Evolutionary conservation across 2,888 invertebrate species (phyloP).

Genomic region (Hermodice carunculata): DNA sequence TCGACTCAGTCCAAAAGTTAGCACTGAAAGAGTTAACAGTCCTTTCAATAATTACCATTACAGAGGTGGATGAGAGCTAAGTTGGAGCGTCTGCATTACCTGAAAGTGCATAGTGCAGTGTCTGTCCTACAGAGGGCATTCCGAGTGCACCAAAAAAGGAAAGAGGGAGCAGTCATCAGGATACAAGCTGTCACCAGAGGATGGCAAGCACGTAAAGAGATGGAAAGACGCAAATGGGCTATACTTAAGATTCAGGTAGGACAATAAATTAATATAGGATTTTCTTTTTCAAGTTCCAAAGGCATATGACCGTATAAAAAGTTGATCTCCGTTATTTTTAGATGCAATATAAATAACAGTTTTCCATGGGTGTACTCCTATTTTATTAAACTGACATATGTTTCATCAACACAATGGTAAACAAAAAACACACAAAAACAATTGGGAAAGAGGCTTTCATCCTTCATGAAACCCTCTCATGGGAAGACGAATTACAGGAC

Average conservation of each 20-base stretch:
- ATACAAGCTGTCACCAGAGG: slow-evolving; percentile 49
- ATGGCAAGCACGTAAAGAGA: slow-evolving; percentile 28
- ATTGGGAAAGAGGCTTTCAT: too few relatives aligned
- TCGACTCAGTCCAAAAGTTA: too few relatives aligned
- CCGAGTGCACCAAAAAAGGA: slow-evolving; percentile 33
- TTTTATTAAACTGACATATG: background rate
- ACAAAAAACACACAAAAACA: too few relatives aligned
- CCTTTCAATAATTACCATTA: too few relatives aligned
- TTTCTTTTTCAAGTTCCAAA: background rate
- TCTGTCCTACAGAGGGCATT: slow-evolving; percentile 39
- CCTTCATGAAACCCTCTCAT: too few relatives aligned
- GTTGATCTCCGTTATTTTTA: background rate
- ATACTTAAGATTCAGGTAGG: slow-evolving; percentile 25
- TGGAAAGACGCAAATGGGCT: slow-evolving; percentile 3
- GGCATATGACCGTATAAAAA: background rate
- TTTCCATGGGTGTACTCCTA: background rate
- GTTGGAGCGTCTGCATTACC: slow-evolving; percentile 43
- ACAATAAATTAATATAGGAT: background rate
- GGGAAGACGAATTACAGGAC: too few relatives aligned
- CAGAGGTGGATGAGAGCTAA: slow-evolving; percentile 52
- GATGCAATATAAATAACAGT: background rate
- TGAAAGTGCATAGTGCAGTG: slow-evolving; percentile 32
- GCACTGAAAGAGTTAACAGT: too few relatives aligned
- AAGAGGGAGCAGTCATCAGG: slow-evolving; percentile 43
- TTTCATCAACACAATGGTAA: too few relatives aligned